Evolutionary conservation across 2,888 invertebrate genomes (phyloP), one percentile per base, ranked within the genome.

Genomic region (Drosophila longiperda): DNA sequence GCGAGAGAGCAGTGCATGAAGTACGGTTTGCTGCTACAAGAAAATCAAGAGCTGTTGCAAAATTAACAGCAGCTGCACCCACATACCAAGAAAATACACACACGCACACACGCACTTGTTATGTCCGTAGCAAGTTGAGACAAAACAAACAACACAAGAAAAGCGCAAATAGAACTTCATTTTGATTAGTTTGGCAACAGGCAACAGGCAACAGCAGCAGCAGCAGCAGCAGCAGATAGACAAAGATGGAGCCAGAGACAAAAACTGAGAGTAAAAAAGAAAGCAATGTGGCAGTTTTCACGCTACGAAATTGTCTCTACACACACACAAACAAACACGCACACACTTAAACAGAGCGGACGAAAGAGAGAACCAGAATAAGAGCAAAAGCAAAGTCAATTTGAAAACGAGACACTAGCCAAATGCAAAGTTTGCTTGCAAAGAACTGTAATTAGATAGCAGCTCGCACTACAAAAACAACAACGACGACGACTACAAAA

Each of bases 21-120:
- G 60, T 66, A 68, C 77, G 68, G 76, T 75, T 70, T 89, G 83
- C 90, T 88, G 88, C 83, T 85, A 80, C 88, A 85, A 78, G 70
- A 23, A 86, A 89, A 86, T 86, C 90, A 90, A 90, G 86, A 69
- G 75, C 63, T 75, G 49, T 40, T 71, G 48, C 36, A 62, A 60
- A 52, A 76, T 75, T 59, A 75, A 73, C 75, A 75, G 40, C 66
- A 70, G 58, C 62, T 66, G 66, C 78, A 67, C 66, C 52, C 15
- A 71, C 38, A 62, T 55, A 66, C 23, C 15, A 20, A 68, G 54
- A 34, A 29, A 55, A 68, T 54, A 72, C 48, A 66, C 57, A 63
- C 49, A 57, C 54, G 42, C 49, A 70, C 48, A 62, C 7, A 52
- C 29, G 48, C n/a, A 40, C 26, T 33, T n/a, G 45, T 9, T 38